Conservation (phyloP, 2,888 invertebrate genomes). For the Xanthia togata region DNA sequence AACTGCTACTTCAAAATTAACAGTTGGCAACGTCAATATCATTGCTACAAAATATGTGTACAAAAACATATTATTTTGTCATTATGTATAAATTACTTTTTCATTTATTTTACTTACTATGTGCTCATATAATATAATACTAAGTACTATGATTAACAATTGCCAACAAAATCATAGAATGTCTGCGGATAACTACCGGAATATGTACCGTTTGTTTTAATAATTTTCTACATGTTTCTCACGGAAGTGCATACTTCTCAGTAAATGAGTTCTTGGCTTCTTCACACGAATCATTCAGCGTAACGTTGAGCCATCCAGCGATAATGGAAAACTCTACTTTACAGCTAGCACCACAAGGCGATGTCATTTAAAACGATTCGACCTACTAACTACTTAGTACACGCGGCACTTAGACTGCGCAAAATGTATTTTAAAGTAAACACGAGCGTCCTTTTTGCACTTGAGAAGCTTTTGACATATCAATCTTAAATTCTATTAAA, state of each 20-base stretch:
- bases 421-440: constrained; percentile 27
- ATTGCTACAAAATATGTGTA: too few relatives aligned
- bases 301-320: constrained; percentile 69
- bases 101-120: neutral
- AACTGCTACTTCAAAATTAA: neutral
- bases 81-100: neutral
- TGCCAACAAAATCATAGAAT: constrained; percentile 16
- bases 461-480: constrained; percentile 45
- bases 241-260: constrained; percentile 65
- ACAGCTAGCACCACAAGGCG: constrained; percentile 57
- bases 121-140: neutral
- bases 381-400: constrained; percentile 48
- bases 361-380: constrained; percentile 53
- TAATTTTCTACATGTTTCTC: constrained; percentile 65
- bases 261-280: constrained; percentile 66
- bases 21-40: too few relatives aligned
- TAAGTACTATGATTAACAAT: neutral
- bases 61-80: neutral
- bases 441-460: constrained; percentile 38
- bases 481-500: constrained; percentile 37
- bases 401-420: constrained; percentile 30
- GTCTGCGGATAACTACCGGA: constrained; percentile 44
- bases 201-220: constrained; percentile 62
- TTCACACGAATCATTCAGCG: constrained; percentile 78
- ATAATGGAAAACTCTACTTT: constrained; percentile 86